Evolutionary conservation across 2,888 invertebrate species (phyloP).

Genomic region (Leucania comma): DNA sequence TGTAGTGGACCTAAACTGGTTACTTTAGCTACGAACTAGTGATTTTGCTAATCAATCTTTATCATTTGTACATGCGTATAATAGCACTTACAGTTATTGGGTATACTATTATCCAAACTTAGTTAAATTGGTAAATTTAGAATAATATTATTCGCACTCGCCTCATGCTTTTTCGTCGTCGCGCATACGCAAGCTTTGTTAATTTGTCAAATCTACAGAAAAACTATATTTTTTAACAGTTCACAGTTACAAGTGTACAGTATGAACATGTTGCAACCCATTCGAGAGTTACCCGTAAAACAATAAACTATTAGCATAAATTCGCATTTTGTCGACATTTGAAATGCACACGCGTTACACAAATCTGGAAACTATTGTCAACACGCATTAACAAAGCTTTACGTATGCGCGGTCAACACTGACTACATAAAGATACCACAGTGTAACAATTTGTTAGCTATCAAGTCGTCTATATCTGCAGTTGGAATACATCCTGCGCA

Average conservation of each 20-base stretch:
- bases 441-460: conserved; percentile 47
- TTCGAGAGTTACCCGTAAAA: conserved; percentile 64
- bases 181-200: conserved; percentile 45
- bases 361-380: conserved; percentile 45
- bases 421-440: conserved; percentile 50
- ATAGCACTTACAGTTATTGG: conserved; percentile 84
- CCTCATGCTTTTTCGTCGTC: conserved; percentile 34
- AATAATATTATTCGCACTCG: conserved; percentile 75
- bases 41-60: conserved; percentile 86
- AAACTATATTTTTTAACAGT: conserved; percentile 9
- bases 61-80: conserved; percentile 88
- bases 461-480: conserved; percentile 37
- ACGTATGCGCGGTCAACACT: conserved; percentile 57
- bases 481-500: conserved; percentile 53
- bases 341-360: conserved; percentile 50
- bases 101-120: conserved; percentile 79
- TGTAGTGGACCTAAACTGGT: conserved; percentile 70
- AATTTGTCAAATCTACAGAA: conserved; percentile 13
- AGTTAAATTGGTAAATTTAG: conserved; percentile 84
- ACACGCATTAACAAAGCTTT: conserved; percentile 65
- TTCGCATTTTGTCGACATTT: conserved; percentile 65
- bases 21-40: conserved; percentile 79
- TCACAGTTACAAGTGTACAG: conserved; percentile 13
- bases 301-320: conserved; percentile 73
- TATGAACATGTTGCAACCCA: conserved; percentile 40